Base-by-base conservation (phyloP, 2,888 invertebrate species). In the Muschampia plurimacula region DNA sequence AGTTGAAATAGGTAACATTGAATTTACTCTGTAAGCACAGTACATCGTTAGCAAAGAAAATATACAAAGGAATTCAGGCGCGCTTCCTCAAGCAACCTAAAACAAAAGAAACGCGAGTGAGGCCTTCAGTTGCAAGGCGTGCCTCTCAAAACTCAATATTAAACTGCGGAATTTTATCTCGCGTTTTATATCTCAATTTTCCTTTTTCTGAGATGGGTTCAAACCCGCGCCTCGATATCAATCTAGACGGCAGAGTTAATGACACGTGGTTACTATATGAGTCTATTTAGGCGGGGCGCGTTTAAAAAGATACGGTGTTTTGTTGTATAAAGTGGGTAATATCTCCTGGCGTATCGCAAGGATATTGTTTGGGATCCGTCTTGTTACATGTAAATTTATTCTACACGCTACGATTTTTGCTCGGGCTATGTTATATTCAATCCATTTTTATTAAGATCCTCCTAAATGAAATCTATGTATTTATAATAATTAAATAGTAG, bases 161-260 rank as follows among this genome's bases (percentile, higher is more conserved):
- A 71, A 60, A 66, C 22, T n/a, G 49, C 36, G 49, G 15, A 52
- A 8, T 36, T 66, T 71, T 67, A 71, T 72, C 72, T 72, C 74
- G 80, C 80, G 81, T 83, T 89, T 89, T 89, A 89, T 91, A 86
- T 88, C 89, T 86, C 86, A 86, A 87, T 91, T 89, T 86, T 84
- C 84, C 78, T 81, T 83, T 86, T 85, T 85, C 66, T 75, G 78
- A 78, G 80, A 79, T 79, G 81, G 83, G 81, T 81, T 81, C 77
- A 78, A 78, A 78, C 75, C 78, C 79, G 75, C 73, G 62, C 22
- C 57, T 63, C 72, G 89, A 88, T 89, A 89, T 86, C 84, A 88
- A 89, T 88, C 89, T 84, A 79, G 78, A 77, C 69, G 78, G 76
- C 67, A 69, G 74, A 79, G 78, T 79, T 81, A 82, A 82, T 81